Evolutionary conservation across 2,888 invertebrate species (phyloP).

Genomic region (Eustalomyia histrio): DNA sequence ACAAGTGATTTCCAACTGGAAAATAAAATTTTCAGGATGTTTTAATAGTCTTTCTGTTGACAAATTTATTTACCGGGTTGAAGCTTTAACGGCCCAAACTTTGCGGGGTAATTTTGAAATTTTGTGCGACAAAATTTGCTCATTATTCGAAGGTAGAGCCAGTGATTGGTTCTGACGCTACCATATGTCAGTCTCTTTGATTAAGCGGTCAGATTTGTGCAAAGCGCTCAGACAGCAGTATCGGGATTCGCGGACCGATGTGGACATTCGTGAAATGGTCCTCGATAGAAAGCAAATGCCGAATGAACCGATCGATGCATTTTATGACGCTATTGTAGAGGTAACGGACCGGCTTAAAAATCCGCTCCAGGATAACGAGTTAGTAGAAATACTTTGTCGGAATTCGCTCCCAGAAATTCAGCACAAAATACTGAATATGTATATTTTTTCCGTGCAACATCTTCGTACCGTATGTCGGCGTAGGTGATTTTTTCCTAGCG

Average conservation of each 20-base stretch:
- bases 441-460: too few species aligned
- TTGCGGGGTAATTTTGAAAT: slow-evolving; percentile 4
- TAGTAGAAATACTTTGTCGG: too few species aligned
- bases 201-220: neutral
- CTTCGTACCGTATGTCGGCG: too few species aligned
- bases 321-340: slow-evolving; percentile 12
- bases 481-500: too few species aligned
- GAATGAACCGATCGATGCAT: slow-evolving; percentile 1
- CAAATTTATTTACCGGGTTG: slow-evolving; percentile 9
- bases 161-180: slow-evolving; percentile 7
- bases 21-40: slow-evolving; percentile 6
- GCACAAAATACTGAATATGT: too few species aligned
- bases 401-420: too few species aligned
- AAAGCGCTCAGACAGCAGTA: neutral
- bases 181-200: neutral
- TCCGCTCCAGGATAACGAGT: too few species aligned
- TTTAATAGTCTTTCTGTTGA: slow-evolving; percentile 7
- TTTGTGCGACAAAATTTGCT: neutral
- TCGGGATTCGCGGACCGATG: neutral
- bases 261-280: neutral
- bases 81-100: slow-evolving; percentile 6
- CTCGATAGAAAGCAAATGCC: slow-evolving; percentile 11
- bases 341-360: neutral
- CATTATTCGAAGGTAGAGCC: neutral
- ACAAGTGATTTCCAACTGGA: slow-evolving; percentile 7